Evolutionary conservation across 2,113 vertebrate species (phyloP).

Genomic region (Ceyx cyanopectus): DNA sequence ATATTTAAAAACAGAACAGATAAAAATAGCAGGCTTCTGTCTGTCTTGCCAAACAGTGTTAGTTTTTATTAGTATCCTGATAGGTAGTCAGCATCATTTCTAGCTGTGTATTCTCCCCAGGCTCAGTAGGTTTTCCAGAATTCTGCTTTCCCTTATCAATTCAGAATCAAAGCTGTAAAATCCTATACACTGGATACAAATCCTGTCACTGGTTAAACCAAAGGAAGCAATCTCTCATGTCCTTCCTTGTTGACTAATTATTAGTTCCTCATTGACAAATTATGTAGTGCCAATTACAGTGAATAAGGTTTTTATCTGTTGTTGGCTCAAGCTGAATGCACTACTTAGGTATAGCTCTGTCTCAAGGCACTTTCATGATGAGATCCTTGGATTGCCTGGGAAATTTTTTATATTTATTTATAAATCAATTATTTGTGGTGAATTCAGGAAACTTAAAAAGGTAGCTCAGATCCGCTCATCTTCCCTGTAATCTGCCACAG

Average conservation of each 20-base stretch:
- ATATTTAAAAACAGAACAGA: too few relatives aligned
- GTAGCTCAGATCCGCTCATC: background rate
- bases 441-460: background rate
- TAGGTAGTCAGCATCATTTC: too few relatives aligned
- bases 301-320: background rate
- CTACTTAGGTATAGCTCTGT: background rate
- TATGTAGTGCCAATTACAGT: background rate
- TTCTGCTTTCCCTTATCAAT: too few relatives aligned
- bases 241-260: background rate
- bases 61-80: too few relatives aligned
- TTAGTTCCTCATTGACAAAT: background rate
- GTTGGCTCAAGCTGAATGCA: background rate
- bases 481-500: background rate
- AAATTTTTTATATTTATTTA: background rate
- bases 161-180: background rate
- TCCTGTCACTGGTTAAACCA: background rate
- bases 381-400: background rate
- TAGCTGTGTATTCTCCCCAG: too few relatives aligned
- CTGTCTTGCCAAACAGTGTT: too few relatives aligned
- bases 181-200: fast-evolving
- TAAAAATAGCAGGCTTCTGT: too few relatives aligned
- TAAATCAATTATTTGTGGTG: background rate
- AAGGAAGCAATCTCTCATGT: background rate
- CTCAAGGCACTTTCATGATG: background rate
- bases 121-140: too few relatives aligned